Percentiles rank a stretch among this genome's conserved stretches.
These are phyloP conservation scores for Ctena decussata DNA, from an alignment of 2,888 invertebrate genomes.

Conservation along the genomic window DNA sequence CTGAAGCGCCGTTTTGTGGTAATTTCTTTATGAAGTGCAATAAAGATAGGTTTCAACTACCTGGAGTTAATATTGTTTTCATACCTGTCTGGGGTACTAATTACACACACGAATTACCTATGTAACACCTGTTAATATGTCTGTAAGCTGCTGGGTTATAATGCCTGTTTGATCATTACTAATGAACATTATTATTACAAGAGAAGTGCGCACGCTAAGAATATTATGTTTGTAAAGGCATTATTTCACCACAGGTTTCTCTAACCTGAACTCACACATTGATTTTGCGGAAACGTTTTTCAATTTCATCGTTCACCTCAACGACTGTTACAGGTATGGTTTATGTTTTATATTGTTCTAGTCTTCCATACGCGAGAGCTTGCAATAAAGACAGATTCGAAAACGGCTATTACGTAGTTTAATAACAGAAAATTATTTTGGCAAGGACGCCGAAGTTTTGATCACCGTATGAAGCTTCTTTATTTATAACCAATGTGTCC, in stretches of 20 bases:
- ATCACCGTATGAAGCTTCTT: too few species aligned
- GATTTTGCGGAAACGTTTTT: not conserved
- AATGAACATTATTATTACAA: constrained; percentile 6
- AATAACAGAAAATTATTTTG: too few species aligned
- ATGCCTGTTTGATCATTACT: constrained; percentile 12
- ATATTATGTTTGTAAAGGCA: not conserved
- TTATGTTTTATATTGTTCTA: too few species aligned
- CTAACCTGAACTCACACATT: not conserved
- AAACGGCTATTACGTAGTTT: too few species aligned
- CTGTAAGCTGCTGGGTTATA: constrained; percentile 3
- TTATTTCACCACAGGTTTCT: constrained; percentile 6
- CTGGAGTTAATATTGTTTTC: constrained; percentile 6
- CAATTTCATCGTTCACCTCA: too few species aligned
- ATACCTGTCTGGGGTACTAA: constrained; percentile 6
- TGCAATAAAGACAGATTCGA: too few species aligned
- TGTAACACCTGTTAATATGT: constrained; percentile 9
- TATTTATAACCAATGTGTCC: too few species aligned
- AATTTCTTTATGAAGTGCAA: not conserved
- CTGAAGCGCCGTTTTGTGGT: not conserved
- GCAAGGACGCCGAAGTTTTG: too few species aligned
- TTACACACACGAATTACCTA: constrained; percentile 14
- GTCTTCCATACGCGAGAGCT: too few species aligned
- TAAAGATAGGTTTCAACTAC: constrained; percentile 1
- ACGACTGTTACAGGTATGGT: too few species aligned
- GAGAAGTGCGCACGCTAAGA: constrained; percentile 6